phyloP scores from a whole-genome alignment of 2,113 vertebrate genomes.

The Limnothrissa miodon region DNA sequence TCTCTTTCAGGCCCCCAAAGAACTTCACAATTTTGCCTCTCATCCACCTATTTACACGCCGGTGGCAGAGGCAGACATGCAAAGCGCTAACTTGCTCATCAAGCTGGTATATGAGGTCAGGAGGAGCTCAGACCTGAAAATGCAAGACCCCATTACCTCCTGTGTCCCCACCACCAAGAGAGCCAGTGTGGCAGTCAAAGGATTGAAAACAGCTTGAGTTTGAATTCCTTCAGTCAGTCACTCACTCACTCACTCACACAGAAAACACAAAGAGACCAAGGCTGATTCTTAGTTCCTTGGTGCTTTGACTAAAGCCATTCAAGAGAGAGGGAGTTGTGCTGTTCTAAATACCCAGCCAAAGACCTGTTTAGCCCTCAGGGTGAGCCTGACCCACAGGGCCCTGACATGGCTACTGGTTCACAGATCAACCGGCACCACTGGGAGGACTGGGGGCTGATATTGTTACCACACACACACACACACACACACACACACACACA shows the following conservation, averaged over 20 bases:
- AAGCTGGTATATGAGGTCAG: no score
- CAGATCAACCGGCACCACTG: background rate
- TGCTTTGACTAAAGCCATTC: background rate
- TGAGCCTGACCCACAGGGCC: background rate
- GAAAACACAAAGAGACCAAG: background rate
- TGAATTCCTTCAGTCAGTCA: background rate
- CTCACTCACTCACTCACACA: background rate
- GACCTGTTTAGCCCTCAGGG: background rate
- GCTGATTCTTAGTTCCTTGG: background rate
- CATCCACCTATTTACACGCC: no score
- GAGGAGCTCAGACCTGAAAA: no score
- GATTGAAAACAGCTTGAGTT: background rate
- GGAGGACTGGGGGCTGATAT: background rate
- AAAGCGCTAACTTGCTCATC: no score
- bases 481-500: background rate
- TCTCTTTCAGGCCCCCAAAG: no score
- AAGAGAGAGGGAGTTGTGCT: background rate
- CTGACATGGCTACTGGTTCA: background rate
- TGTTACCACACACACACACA: constrained; percentile 13
- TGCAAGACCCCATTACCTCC: no score
- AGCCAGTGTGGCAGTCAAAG: background rate
- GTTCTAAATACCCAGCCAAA: background rate
- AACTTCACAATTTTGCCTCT: no score
- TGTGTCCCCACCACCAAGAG: no score
- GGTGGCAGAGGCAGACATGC: no score